Percentiles rank a stretch among this genome's conserved stretches.
These are phyloP conservation scores for Eueides isabella DNA, from an alignment of 1,140 invertebrate species.

Conservation along the genomic window DNA sequence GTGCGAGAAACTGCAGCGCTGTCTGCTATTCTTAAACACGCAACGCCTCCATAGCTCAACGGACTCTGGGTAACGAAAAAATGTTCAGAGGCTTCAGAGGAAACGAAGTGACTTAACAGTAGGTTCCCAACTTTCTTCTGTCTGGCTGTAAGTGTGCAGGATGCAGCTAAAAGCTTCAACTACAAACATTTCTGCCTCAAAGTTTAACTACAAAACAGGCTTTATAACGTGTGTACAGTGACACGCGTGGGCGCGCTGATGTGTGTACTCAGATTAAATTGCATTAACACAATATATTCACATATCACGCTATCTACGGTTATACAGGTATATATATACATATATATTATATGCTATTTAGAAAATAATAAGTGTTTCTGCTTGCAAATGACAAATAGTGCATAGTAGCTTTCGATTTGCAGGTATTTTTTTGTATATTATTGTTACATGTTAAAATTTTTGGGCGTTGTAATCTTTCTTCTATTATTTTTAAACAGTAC, in stretches of 20 bases:
- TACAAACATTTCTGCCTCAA: no score
- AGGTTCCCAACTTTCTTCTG: no score
- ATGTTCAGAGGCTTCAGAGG: no score
- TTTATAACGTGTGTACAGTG: conserved; percentile 55
- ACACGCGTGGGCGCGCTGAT: conserved; percentile 74
- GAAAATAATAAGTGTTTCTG: conserved; percentile 24
- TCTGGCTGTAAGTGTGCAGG: no score
- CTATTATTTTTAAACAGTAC: no score
- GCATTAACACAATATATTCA: conserved; percentile 66
- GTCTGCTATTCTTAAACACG: no score
- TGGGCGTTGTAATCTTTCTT: no score
- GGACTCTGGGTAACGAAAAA: no score
- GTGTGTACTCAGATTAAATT: conserved; percentile 78
- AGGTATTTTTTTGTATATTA: conserved; percentile 50
- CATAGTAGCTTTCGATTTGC: conserved; percentile 50
- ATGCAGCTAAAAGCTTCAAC: no score
- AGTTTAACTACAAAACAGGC: conserved; percentile 29
- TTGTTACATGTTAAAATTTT: background rate
- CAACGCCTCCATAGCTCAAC: no score
- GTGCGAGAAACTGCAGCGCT: no score
- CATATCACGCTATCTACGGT: conserved; percentile 29
- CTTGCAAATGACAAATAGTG: conserved; percentile 35
- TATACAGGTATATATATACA: background rate
- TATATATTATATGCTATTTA: conserved; percentile 26
- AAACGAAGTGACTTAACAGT: no score